Evolutionary conservation across 2,797 vertebrate species (phyloP).

Genomic region (Hippocampus kuda): DNA sequence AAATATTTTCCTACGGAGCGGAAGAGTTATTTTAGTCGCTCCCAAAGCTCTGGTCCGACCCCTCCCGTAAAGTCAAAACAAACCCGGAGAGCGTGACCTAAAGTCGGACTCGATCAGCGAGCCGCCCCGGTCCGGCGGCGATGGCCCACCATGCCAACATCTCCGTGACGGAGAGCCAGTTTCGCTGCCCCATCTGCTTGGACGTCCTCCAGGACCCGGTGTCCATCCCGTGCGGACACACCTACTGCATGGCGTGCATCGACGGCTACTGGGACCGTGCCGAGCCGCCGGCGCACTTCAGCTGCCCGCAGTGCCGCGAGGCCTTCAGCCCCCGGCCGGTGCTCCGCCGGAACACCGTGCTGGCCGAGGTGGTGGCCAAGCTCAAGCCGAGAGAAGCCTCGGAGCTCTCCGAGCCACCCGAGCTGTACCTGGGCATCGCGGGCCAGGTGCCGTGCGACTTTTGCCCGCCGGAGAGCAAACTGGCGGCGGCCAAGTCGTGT

Average conservation of each 20-base stretch:
- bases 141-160: slow-evolving; percentile 61
- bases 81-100: background rate
- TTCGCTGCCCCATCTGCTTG: slow-evolving; percentile 70
- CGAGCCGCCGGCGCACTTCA: slow-evolving; percentile 25
- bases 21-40: slow-evolving; percentile 21
- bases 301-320: slow-evolving; percentile 70
- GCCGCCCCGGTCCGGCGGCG: background rate
- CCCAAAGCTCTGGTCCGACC: background rate
- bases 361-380: slow-evolving; percentile 63
- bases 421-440: slow-evolving; percentile 30
- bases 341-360: slow-evolving; percentile 64
- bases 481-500: slow-evolving; percentile 80
- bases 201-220: slow-evolving; percentile 64
- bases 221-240: slow-evolving; percentile 73
- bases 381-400: slow-evolving; percentile 39
- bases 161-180: slow-evolving; percentile 64
- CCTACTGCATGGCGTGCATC: slow-evolving; percentile 72
- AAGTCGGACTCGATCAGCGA: background rate
- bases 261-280: slow-evolving; percentile 66
- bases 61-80: slow-evolving; percentile 10
- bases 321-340: slow-evolving; percentile 61
- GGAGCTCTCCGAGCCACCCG: background rate
- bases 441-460: slow-evolving; percentile 86
- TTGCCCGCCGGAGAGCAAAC: slow-evolving; percentile 74
- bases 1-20: no score